Conservation (phyloP, 2,113 vertebrate genomes). For the Microcebus griseorufus region DNA sequence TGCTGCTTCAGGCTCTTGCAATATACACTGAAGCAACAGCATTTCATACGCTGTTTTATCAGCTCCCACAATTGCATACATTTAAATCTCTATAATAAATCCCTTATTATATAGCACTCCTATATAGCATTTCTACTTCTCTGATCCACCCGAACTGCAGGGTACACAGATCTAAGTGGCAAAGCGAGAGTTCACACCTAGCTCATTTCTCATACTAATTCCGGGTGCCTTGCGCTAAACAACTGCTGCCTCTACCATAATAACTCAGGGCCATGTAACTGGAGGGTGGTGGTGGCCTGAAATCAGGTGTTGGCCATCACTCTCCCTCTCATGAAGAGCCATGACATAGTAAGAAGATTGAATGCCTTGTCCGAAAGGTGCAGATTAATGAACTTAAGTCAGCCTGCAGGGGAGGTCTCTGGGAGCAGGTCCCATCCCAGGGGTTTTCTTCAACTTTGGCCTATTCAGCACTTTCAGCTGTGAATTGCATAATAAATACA, state of each 20-base stretch:
- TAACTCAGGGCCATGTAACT: not conserved
- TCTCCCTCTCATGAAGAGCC: not conserved
- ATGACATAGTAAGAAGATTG: not conserved
- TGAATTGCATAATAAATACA: slow-evolving; percentile 69
- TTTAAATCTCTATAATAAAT: not conserved
- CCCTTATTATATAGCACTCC: not conserved
- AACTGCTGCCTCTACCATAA: not conserved
- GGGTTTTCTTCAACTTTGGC: slow-evolving; percentile 31
- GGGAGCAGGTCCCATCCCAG: not conserved
- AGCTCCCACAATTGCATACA: not conserved
- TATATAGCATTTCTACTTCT: not conserved
- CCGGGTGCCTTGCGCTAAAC: not conserved
- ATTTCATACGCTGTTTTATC: not conserved
- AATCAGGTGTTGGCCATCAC: not conserved
- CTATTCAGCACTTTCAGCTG: slow-evolving; percentile 49
- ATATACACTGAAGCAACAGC: not conserved
- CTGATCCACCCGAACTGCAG: not conserved
- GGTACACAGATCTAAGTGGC: not conserved
- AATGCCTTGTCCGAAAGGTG: not conserved
- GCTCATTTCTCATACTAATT: not conserved
- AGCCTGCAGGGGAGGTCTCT: not conserved
- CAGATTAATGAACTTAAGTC: slow-evolving; percentile 34
- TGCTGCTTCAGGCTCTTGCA: not conserved
- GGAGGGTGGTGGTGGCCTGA: not conserved
- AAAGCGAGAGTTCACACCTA: not conserved